phyloP scores from a whole-genome alignment of 2,888 invertebrate species.

The Apotomis capreana region DNA sequence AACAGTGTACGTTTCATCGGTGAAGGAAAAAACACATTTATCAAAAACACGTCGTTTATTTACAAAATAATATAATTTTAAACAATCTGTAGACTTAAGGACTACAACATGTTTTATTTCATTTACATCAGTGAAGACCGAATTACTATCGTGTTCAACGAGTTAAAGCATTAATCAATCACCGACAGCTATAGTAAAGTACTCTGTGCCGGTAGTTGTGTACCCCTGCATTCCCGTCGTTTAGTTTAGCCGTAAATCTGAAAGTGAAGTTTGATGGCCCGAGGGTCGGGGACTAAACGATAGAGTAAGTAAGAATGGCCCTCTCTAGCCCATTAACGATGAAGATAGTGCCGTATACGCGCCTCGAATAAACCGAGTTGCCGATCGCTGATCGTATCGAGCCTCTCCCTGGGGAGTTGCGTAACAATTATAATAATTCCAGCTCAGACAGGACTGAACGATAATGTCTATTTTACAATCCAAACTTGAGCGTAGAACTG shows the following conservation, averaged over 20 bases:
- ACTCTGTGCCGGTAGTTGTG: conserved; percentile 4
- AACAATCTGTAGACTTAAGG: neutral
- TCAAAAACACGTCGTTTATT: neutral
- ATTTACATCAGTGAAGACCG: neutral
- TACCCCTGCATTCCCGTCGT: conserved; percentile 43
- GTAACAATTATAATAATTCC: conserved; percentile 37
- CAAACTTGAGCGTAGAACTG: neutral
- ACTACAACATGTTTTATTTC: neutral
- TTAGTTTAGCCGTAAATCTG: conserved; percentile 61
- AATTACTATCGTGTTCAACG: neutral
- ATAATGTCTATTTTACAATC: conserved; percentile 12
- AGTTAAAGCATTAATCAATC: conserved; percentile 17
- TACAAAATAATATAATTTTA: neutral
- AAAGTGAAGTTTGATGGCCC: conserved; percentile 58
- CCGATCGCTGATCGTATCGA: conserved; percentile 35
- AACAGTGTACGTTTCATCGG: neutral
- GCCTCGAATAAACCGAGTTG: conserved; percentile 28
- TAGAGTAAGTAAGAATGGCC: conserved; percentile 52
- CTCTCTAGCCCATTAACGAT: conserved; percentile 49
- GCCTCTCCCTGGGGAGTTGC: conserved; percentile 19
- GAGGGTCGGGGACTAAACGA: conserved; percentile 46
- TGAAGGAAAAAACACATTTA: neutral
- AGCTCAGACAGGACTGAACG: conserved; percentile 13
- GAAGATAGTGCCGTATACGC: conserved; percentile 42
- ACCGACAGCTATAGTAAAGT: neutral